A percentile compares a stretch with the other conserved stretches of the same genome.
Conservation (phyloP, 1,140 invertebrate genomes). For the Pissodes strobi region DNA sequence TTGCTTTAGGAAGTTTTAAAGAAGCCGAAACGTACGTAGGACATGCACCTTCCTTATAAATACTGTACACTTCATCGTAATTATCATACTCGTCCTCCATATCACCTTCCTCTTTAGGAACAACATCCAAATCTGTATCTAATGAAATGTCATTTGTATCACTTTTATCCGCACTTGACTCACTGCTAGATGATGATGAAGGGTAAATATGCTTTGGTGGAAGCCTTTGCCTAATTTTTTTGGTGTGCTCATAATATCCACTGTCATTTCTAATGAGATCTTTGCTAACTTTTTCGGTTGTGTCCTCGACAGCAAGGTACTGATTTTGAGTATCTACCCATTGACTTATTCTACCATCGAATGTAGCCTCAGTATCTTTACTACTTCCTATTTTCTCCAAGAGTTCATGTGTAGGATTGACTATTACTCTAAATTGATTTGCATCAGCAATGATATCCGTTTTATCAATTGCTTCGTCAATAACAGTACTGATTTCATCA, state of each 20-base stretch:
- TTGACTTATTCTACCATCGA: slow-evolving; percentile 37
- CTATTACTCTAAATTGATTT: slow-evolving; percentile 24
- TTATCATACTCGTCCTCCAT: slow-evolving; percentile 46
- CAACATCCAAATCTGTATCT: background rate
- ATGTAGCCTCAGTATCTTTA: slow-evolving; percentile 18
- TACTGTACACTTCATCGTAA: slow-evolving; percentile 43
- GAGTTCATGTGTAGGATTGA: slow-evolving; percentile 29
- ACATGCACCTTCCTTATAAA: slow-evolving; percentile 55
- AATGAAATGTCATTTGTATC: slow-evolving; percentile 23
- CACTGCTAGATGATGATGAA: slow-evolving; percentile 34
- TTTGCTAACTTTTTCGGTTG: slow-evolving; percentile 1
- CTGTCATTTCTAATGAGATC: slow-evolving; percentile 47
- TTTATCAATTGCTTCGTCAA: slow-evolving; percentile 27
- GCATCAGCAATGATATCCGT: background rate
- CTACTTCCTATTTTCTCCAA: slow-evolving; percentile 24
- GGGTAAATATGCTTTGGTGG: slow-evolving; percentile 49
- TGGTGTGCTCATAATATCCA: slow-evolving; percentile 47
- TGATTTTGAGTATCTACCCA: slow-evolving; percentile 53
- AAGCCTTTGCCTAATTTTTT: slow-evolving; percentile 49
- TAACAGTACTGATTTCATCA: slow-evolving; percentile 43
- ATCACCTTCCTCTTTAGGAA: slow-evolving; percentile 37
- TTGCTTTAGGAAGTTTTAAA: background rate
- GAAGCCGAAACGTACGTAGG: slow-evolving; percentile 9
- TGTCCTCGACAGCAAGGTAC: slow-evolving; percentile 33
- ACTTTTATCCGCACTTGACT: slow-evolving; percentile 11